These are phyloP conservation scores for Pionites leucogaster DNA, from an alignment of 2,113 vertebrate species.

Conservation along the genomic window DNA sequence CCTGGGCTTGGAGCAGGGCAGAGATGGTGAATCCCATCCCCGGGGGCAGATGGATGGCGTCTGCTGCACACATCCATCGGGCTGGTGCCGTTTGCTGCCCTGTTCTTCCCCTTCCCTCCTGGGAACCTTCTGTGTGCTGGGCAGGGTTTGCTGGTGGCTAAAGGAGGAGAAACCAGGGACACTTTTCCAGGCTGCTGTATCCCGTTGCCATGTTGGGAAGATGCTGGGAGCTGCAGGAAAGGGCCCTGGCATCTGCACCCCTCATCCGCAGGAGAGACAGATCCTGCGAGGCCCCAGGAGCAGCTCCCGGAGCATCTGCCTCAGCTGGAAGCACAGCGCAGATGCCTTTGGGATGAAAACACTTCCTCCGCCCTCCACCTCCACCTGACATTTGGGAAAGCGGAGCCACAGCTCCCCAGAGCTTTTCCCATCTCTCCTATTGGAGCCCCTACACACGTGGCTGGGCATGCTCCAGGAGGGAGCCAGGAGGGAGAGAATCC, in stretches of 20 bases:
- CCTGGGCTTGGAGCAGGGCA: background rate
- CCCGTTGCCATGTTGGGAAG: background rate
- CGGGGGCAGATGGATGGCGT: accelerated
- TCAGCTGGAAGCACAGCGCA: background rate
- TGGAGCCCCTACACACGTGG: background rate
- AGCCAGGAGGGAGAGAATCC: background rate
- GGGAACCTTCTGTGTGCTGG: background rate
- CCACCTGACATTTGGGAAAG: constrained; percentile 51
- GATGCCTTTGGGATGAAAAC: constrained; percentile 43
- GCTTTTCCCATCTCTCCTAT: background rate
- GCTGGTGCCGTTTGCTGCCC: background rate
- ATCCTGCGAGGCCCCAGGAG: background rate
- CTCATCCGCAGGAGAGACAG: background rate
- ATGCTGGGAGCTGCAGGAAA: background rate
- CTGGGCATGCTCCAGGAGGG: background rate
- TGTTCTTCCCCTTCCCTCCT: background rate
- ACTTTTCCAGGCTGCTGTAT: background rate
- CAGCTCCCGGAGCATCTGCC: background rate
- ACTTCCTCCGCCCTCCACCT: constrained; percentile 42
- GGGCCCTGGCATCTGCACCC: background rate
- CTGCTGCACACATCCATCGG: background rate
- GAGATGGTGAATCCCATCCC: background rate
- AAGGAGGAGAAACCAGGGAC: background rate
- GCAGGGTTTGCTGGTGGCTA: background rate
- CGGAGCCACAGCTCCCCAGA: background rate